phyloP scores from a whole-genome alignment of 2,888 invertebrate species.

The Tanypteryx hageni region DNA sequence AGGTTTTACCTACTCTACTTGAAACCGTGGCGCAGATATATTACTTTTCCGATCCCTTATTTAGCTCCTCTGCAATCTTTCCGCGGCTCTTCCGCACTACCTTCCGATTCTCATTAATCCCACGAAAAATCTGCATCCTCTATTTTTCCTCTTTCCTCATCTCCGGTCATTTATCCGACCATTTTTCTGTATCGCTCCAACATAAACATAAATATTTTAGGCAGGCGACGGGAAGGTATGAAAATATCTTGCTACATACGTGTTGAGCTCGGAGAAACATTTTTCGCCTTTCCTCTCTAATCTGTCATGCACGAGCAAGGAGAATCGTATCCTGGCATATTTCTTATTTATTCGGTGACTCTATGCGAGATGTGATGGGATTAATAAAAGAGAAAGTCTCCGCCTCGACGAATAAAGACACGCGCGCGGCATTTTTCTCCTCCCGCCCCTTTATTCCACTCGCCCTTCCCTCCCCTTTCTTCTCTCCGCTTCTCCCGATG shows the following conservation, averaged over 20 bases:
- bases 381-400: constrained; percentile 14
- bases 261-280: neutral
- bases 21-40: too few species aligned
- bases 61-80: too few species aligned
- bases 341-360: neutral
- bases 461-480: neutral
- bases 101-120: too few species aligned
- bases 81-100: too few species aligned
- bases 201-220: neutral
- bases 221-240: neutral
- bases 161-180: neutral
- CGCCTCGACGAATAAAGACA: neutral
- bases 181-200: neutral
- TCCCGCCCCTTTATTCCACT: neutral
- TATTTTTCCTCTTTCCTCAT: neutral
- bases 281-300: neutral
- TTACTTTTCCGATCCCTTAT: too few species aligned
- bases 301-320: neutral
- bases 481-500: neutral
- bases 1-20: too few species aligned
- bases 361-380: neutral
- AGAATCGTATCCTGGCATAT: neutral
- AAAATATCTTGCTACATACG: neutral
- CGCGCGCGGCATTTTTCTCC: neutral
- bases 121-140: too few species aligned